Base-by-base conservation (phyloP, 2,797 vertebrate species). In the Melanotaenia maccullochi region DNA sequence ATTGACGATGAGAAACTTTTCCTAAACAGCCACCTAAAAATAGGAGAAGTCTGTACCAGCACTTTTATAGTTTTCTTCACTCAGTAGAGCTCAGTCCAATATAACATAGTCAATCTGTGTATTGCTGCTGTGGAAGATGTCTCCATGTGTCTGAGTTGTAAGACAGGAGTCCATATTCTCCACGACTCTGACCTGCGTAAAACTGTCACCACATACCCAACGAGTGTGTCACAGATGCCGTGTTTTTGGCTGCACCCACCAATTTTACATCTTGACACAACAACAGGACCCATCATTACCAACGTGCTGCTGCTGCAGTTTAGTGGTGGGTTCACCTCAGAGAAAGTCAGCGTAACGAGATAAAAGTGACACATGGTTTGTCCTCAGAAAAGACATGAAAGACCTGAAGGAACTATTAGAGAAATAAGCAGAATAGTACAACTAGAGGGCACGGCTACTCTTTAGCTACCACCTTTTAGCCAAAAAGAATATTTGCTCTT, bases 201-300 rank as follows among this genome's bases (percentile, higher is more conserved):
- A 87, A 82, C 84, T 75, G 74, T 75, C 77, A 69, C 82, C 86
- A 38, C 81, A 87, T 51, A 18, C 62, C 71, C 78, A 63, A 47
- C 78, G 64, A 81, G 67, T 83, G 79, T 84, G 83, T 86, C 76
- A 67, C 8, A 52, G 80, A 47, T 75, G 68, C 75, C 60, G 6
- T 74, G 81, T 73, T 67, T 73, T 78, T 71, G 76, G 65, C 78
- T 86, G 79, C 75, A 87, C 76, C 79, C 67, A 47, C 79, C 88
- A 79, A 88, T 90, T 85, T 89, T 71, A 76, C 71, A 79, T 77
- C 78, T 49, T 67, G 68, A 86, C 76, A 82, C 68, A 73, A 87
- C 73, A 87, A 65, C 83, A 65, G 76, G 71, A 79, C 83, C 84
- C 78, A 64, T 81, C 82, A 89, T 89, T 85, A 88, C 79, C 35